A percentile compares a stretch with the other conserved stretches of the same genome.
These are phyloP conservation scores for Oncorhynchus kisutch DNA, from an alignment of 2,113 vertebrate species.

Conservation along the genomic window DNA sequence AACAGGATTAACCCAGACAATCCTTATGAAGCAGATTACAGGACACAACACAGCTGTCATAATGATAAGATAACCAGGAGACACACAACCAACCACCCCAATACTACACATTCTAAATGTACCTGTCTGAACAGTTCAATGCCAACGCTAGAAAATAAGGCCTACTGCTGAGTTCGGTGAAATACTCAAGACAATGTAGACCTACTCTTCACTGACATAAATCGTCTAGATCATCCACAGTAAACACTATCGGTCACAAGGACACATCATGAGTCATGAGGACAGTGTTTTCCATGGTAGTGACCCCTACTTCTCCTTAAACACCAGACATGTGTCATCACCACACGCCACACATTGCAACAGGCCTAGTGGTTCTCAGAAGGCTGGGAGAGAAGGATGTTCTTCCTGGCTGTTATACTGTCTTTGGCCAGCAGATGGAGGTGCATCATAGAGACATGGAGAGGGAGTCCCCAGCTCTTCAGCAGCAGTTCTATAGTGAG, in stretches of 20 bases:
- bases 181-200: no score
- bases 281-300: not conserved
- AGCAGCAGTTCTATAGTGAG: not conserved
- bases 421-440: not conserved
- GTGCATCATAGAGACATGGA: not conserved
- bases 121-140: not conserved
- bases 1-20: slow-evolving; percentile 5
- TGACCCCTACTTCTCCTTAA: not conserved
- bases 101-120: not conserved
- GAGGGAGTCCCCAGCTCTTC: not conserved
- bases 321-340: not conserved
- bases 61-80: slow-evolving; percentile 1
- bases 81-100: not conserved
- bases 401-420: not conserved
- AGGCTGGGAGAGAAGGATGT: not conserved
- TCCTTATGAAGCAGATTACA: not conserved
- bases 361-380: not conserved
- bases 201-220: not conserved
- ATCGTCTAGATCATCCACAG: no score
- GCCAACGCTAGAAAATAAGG: no score
- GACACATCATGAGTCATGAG: not conserved
- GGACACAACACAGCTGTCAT: slow-evolving; percentile 7
- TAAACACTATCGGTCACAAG: not conserved
- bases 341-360: not conserved
- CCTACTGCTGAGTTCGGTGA: no score